Evolutionary conservation across 2,113 vertebrate genomes (phyloP).

Genomic region (Ailuropoda melanoleuca): DNA sequence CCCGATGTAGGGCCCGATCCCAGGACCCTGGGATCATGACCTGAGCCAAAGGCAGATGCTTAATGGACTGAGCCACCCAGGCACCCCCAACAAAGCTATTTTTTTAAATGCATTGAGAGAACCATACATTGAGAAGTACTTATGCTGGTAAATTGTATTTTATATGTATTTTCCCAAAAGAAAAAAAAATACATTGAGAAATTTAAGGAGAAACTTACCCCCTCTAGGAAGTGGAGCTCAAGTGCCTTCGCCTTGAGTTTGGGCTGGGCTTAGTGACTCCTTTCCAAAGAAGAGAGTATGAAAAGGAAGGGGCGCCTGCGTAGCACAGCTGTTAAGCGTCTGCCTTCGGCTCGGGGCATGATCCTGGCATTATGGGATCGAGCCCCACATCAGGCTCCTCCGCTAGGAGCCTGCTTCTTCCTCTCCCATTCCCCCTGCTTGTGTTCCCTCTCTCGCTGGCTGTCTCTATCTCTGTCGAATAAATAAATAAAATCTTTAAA

Average conservation of each 20-base stretch:
- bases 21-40: neutral
- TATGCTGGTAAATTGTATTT: neutral
- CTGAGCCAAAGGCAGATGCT: neutral
- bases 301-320: too few species aligned
- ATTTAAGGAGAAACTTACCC: neutral
- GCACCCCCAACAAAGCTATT: neutral
- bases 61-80: neutral
- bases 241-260: neutral
- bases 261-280: neutral
- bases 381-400: too few species aligned
- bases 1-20: neutral
- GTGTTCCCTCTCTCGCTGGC: too few species aligned
- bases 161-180: neutral
- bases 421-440: too few species aligned
- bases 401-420: too few species aligned
- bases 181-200: neutral
- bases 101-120: neutral
- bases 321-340: too few species aligned
- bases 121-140: neutral
- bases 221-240: too few species aligned
- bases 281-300: neutral
- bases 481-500: too few species aligned
- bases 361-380: too few species aligned
- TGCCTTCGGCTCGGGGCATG: too few species aligned
- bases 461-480: too few species aligned